These are phyloP conservation scores for Cheilinus undulatus DNA, from an alignment of 2,113 vertebrate species.

Conservation along the genomic window DNA sequence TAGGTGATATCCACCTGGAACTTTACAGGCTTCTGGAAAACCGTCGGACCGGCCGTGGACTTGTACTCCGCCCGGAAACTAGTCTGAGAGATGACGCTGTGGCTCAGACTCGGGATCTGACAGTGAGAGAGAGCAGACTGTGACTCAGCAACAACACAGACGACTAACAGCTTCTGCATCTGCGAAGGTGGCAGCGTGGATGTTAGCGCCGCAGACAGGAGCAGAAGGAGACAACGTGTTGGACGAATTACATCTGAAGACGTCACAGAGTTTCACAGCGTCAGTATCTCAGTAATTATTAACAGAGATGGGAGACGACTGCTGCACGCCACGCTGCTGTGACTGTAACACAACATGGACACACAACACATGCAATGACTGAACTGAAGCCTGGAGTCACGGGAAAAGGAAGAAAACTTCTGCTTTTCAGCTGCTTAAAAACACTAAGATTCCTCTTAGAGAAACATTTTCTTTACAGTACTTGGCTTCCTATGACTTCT, in stretches of 20 bases:
- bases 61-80: slow-evolving; percentile 97
- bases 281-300: not conserved
- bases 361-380: not conserved
- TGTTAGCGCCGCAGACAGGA: slow-evolving; percentile 11
- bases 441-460: too few relatives aligned
- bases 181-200: not conserved
- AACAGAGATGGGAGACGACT: not conserved
- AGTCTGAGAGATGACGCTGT: slow-evolving; percentile 97
- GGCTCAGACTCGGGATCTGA: slow-evolving; percentile 97
- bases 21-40: slow-evolving; percentile 97
- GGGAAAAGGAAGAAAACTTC: not conserved
- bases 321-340: not conserved
- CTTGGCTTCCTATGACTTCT: too few relatives aligned
- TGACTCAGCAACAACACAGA: not conserved
- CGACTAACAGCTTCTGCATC: not conserved
- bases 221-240: not conserved
- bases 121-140: not conserved
- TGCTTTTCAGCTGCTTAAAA: too few relatives aligned
- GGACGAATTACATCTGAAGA: not conserved
- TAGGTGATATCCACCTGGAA: slow-evolving; percentile 99
- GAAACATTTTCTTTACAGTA: too few relatives aligned
- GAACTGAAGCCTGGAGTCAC: not conserved
- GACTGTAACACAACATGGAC: not conserved
- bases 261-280: not conserved
- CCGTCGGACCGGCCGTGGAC: slow-evolving; percentile 91